Percentiles rank a stretch among this genome's conserved stretches.
Evolutionary conservation across 1,140 invertebrate species (phyloP).

Genomic region (Latrodectus geometricus): DNA sequence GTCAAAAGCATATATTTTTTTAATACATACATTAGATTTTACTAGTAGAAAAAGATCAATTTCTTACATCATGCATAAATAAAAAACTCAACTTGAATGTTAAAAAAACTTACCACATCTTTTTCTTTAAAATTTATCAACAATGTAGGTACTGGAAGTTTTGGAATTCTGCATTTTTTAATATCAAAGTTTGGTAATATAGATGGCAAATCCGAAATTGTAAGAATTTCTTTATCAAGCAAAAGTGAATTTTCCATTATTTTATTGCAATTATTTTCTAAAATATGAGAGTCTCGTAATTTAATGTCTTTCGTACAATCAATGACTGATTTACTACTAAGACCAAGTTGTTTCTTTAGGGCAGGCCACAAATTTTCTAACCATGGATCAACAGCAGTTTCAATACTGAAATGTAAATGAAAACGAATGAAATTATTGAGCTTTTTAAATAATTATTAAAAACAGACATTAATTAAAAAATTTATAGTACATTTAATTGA

Average conservation of each 20-base stretch:
- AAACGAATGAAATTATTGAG: not conserved
- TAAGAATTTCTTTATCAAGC: constrained; percentile 47
- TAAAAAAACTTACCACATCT: not conserved
- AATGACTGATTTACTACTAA: too few species aligned
- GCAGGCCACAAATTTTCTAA: constrained; percentile 70
- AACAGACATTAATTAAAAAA: too few species aligned
- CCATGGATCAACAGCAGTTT: constrained; percentile 73
- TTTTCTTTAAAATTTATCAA: not conserved
- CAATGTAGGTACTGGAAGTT: constrained; percentile 28
- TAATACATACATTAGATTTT: too few species aligned
- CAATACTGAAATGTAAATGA: constrained; percentile 67
- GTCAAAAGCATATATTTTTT: too few species aligned
- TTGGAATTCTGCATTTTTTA: constrained; percentile 18
- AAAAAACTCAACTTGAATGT: too few species aligned
- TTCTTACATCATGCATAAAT: too few species aligned
- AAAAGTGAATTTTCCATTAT: constrained; percentile 43
- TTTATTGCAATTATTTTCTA: not conserved
- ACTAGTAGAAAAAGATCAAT: too few species aligned
- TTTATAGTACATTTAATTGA: too few species aligned
- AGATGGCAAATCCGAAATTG: constrained; percentile 15
- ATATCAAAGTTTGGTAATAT: constrained; percentile 6
- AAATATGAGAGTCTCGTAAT: constrained; percentile 8
- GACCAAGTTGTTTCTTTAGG: constrained; percentile 65
- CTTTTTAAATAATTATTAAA: too few species aligned
- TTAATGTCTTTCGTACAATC: too few species aligned